Percentiles rank a stretch among this genome's conserved stretches.
These are phyloP conservation scores for Boloria euphrosyne DNA, from an alignment of 2,888 invertebrate genomes.

Conservation along the genomic window DNA sequence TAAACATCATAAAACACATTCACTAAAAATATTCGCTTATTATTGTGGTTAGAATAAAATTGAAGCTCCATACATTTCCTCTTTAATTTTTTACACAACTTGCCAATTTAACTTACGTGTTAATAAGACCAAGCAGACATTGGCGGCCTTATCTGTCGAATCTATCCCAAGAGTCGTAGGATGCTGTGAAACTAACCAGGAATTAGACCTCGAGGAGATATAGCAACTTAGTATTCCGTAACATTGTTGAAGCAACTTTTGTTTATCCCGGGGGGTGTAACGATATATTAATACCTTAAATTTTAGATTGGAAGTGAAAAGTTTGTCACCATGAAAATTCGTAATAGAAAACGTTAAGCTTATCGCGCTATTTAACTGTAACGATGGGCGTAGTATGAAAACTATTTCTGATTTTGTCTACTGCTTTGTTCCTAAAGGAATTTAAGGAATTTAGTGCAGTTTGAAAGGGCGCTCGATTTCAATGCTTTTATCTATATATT, in stretches of 20 bases:
- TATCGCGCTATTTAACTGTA: too few species aligned
- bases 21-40: too few species aligned
- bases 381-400: too few species aligned
- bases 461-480: too few species aligned
- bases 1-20: too few species aligned
- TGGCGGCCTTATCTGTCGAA: constrained; percentile 34
- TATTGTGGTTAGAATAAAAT: neutral
- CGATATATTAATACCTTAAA: constrained; percentile 28
- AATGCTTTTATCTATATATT: too few species aligned
- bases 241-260: constrained; percentile 29
- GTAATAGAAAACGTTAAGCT: too few species aligned
- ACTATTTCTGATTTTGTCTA: too few species aligned
- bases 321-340: too few species aligned
- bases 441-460: too few species aligned
- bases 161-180: constrained; percentile 35
- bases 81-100: constrained; percentile 28
- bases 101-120: constrained; percentile 39
- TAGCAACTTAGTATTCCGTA: constrained; percentile 30
- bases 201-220: constrained; percentile 38
- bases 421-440: too few species aligned
- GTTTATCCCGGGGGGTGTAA: constrained; percentile 20
- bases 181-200: constrained; percentile 35
- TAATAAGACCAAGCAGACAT: constrained; percentile 40
- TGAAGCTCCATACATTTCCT: neutral
- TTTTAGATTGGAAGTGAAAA: neutral